Evolutionary conservation across 2,113 vertebrate species (phyloP), one percentile per base, ranked within the genome.

Genomic region (Cranoglanis bouderius): DNA sequence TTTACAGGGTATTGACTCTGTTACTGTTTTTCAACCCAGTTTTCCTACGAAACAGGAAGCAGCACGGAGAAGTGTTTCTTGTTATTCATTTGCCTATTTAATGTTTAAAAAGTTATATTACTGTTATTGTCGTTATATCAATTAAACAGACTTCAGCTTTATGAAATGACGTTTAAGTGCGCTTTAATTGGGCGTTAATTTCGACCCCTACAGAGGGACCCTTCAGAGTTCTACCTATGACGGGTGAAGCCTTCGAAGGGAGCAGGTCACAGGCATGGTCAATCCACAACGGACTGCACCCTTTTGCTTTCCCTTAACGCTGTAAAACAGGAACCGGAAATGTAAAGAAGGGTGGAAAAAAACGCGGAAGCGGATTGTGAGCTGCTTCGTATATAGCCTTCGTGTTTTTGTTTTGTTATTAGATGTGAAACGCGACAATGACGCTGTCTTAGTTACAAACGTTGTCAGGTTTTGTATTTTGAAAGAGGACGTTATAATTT

Each of bases 281-380:
- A 29, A 10, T 46, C 3, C 43, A 49, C 26, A 51, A 16, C 8
- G 38, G 8, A 40, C 40, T 24, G 21, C 32, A 67, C 8, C 16
- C 26, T 29, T 6, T 4, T 49, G 40, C 19, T 46, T 49, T 49
- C 13, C 49, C 3, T 16, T 19, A 32, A 32, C 12, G 57, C 35
- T 14, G 40, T 21, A 53, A 67, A 72, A 53, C 84, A 51, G 84
- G 63, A 85, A 85, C 4, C 84, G 84, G 84, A 85, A 85, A 19
- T 53, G 0, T 32, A 6, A 13, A 72, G 84, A 10, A 19, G 7
- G 2, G n/a, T n/a, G n/a, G 1, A n/a, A 35, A 18, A 14, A 78
- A 51, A 85, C 7, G 46, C 61, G 84, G 84, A 85, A 85, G 65
- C 8, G 83, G 16, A 12, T 51, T 0, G 24, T 51, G n/a, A 19